Percentiles rank a stretch among this genome's conserved stretches.
These are phyloP conservation scores for Pangasius larnaudii DNA, from an alignment of 2,797 vertebrate species.

Conservation along the genomic window DNA sequence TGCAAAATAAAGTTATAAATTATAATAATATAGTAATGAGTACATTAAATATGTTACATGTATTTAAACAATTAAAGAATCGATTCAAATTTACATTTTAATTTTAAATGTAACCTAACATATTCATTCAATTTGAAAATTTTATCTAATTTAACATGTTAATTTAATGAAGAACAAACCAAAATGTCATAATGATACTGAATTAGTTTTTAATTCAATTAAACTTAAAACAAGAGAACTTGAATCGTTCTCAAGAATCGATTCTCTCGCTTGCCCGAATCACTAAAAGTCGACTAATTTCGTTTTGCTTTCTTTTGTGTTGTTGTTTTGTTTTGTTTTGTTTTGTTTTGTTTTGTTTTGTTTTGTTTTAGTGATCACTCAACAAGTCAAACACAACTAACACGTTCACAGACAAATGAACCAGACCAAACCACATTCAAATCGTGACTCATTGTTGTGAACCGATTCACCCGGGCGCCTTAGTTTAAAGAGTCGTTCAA, in stretches of 20 bases:
- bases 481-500: neutral
- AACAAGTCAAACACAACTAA: neutral
- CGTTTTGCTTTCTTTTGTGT: neutral
- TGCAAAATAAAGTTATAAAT: neutral
- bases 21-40: neutral
- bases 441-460: neutral
- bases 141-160: neutral
- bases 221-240: neutral
- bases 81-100: neutral
- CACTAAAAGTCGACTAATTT: neutral
- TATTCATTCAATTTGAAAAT: neutral
- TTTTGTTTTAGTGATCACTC: neutral
- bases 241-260: neutral
- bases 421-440: neutral
- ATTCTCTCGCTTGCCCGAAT: neutral
- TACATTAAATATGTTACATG: neutral
- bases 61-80: neutral
- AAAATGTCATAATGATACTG: neutral
- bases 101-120: neutral
- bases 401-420: neutral
- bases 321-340: neutral
- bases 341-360: neutral
- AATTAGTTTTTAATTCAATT: neutral
- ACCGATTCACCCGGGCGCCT: neutral
- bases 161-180: neutral